phyloP scores from a whole-genome alignment of 92 coral and sea anemone species.

The Virgularia gustaviana region DNA sequence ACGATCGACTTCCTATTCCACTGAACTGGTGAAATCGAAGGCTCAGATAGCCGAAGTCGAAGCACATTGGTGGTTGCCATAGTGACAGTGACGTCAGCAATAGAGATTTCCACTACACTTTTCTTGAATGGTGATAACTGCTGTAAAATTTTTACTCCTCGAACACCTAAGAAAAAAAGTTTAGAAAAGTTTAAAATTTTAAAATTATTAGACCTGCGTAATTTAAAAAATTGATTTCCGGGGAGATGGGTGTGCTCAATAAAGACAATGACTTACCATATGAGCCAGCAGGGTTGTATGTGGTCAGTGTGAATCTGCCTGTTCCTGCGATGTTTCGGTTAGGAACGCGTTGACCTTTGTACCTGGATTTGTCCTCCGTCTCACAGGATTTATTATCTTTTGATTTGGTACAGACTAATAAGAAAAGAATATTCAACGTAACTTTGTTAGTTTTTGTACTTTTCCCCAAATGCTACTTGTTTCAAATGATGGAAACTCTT shows the following conservation, averaged over 20 bases:
- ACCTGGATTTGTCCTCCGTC: constrained; percentile 34
- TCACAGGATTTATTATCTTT: constrained; percentile 41
- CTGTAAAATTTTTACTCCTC: constrained; percentile 82
- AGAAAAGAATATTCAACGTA: too few relatives aligned
- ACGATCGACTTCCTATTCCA: constrained; percentile 65
- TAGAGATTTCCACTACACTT: constrained; percentile 60
- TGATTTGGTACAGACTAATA: too few relatives aligned
- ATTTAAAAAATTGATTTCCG: too few relatives aligned
- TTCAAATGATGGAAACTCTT: too few relatives aligned
- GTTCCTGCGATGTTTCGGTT: constrained; percentile 57
- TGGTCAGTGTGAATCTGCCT: constrained; percentile 64
- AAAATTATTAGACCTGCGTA: too few relatives aligned
- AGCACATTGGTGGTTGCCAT: constrained; percentile 70
- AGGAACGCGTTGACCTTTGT: constrained; percentile 23
- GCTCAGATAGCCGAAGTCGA: constrained; percentile 70
- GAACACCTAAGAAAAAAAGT: constrained; percentile 57
- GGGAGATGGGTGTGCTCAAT: too few relatives aligned
- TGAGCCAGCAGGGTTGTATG: constrained; percentile 80
- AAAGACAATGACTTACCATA: constrained; percentile 68
- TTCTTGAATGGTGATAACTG: constrained; percentile 73
- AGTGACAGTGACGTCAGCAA: constrained; percentile 43
- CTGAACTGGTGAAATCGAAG: constrained; percentile 75
- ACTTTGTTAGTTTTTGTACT: too few relatives aligned
- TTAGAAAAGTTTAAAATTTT: neutral
- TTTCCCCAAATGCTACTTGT: too few relatives aligned